A percentile compares a stretch with the other conserved stretches of the same genome.
phyloP scores from a whole-genome alignment of 2,888 invertebrate species.

The Caenorhabditis sp. region DNA sequence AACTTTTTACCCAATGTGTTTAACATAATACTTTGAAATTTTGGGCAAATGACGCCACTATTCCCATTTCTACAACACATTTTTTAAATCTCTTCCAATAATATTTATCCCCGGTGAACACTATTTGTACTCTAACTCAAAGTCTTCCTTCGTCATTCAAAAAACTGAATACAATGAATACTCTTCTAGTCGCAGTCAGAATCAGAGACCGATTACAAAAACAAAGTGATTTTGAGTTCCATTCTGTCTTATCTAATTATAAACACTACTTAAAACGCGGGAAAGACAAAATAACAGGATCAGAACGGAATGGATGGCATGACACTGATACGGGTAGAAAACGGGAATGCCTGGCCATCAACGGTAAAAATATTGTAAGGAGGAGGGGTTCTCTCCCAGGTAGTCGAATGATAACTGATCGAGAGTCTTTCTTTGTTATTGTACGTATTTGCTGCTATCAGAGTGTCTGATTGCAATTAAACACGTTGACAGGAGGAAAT shows the following conservation, averaged over 20 bases:
- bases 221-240: not conserved
- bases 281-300: slow-evolving; percentile 1
- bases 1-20: too few relatives aligned
- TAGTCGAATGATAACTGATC: slow-evolving; percentile 45
- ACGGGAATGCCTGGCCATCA: not conserved
- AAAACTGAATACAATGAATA: not conserved
- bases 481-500: slow-evolving; percentile 41
- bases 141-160: not conserved
- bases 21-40: too few relatives aligned
- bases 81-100: slow-evolving; percentile 4
- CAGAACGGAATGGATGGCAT: not conserved
- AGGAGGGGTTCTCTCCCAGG: not conserved
- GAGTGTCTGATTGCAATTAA: slow-evolving; percentile 43
- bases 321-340: not conserved
- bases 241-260: not conserved
- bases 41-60: slow-evolving; percentile 33
- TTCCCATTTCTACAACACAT: slow-evolving; percentile 1
- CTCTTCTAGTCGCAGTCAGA: not conserved
- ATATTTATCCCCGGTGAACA: not conserved
- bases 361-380: slow-evolving; percentile 2
- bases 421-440: slow-evolving; percentile 56
- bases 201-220: not conserved
- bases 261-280: not conserved
- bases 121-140: slow-evolving; percentile 7
- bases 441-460: slow-evolving; percentile 56